Conservation (phyloP, 1,140 invertebrate species). For the Belonocnema kinseyi region DNA sequence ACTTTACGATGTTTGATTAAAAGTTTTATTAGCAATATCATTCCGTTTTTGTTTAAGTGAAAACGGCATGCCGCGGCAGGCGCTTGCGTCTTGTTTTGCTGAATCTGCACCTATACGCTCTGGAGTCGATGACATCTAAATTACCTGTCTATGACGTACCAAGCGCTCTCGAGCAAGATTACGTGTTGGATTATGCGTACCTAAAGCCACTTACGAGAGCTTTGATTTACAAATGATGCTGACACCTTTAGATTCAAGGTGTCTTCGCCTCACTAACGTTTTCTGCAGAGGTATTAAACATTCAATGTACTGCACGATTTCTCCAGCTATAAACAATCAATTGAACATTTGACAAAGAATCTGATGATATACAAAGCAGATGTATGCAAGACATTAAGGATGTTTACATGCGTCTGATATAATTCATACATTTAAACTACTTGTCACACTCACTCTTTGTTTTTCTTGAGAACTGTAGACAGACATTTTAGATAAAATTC, state of each 20-base stretch:
- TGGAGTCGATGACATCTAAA: conserved; percentile 27
- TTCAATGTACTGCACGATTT: conserved; percentile 50
- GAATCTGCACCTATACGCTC: background rate
- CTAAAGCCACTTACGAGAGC: conserved; percentile 19
- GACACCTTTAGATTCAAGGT: conserved; percentile 57
- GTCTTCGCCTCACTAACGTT: conserved; percentile 55
- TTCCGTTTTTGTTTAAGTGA: background rate
- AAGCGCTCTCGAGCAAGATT: background rate
- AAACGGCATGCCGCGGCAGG: background rate
- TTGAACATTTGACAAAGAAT: conserved; percentile 22
- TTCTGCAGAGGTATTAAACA: conserved; percentile 56
- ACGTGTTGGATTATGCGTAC: conserved; percentile 5
- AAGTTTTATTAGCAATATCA: background rate
- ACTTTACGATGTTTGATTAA: background rate
- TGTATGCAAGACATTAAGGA: background rate
- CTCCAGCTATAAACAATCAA: conserved; percentile 16
- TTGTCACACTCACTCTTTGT: no score
- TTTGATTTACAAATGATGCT: conserved; percentile 57
- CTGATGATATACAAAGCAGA: conserved; percentile 2
- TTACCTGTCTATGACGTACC: background rate
- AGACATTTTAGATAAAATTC: no score
- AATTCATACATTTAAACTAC: no score
- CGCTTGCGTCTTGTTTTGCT: background rate
- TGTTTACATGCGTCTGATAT: background rate
- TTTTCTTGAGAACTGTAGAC: no score